phyloP scores from a whole-genome alignment of 2,888 invertebrate genomes.

The Drosophila eohydei region DNA sequence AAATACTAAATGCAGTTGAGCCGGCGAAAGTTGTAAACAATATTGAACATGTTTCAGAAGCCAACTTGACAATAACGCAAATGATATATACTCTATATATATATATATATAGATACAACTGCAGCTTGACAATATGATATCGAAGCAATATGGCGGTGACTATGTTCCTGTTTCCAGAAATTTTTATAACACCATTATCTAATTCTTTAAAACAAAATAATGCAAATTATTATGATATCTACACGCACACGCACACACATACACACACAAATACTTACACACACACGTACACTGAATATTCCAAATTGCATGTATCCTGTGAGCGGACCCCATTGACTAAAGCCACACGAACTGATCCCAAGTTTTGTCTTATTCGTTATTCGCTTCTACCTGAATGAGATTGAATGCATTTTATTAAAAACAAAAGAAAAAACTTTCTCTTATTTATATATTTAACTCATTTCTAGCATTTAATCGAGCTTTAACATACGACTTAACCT shows the following conservation, averaged over 20 bases:
- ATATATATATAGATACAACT: conserved; percentile 24
- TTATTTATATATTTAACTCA: conserved; percentile 14
- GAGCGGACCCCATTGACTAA: conserved; percentile 20
- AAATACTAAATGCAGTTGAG: conserved; percentile 19
- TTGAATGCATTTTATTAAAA: conserved; percentile 9
- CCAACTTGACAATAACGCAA: conserved; percentile 22
- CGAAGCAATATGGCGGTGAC: conserved; percentile 85
- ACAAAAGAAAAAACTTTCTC: not conserved
- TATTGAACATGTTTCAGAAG: conserved; percentile 17
- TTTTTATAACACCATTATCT: conserved; percentile 50
- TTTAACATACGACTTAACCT: conserved; percentile 20
- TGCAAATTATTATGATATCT: conserved; percentile 50
- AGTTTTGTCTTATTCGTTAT: conserved; percentile 21
- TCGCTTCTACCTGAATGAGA: conserved; percentile 24
- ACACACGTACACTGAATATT: conserved; percentile 27
- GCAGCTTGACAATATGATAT: conserved; percentile 73
- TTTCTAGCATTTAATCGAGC: conserved; percentile 30
- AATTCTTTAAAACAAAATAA: conserved; percentile 41
- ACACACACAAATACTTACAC: conserved; percentile 12
- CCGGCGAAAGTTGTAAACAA: conserved; percentile 11
- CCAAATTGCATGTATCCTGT: conserved; percentile 44
- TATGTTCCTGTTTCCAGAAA: conserved; percentile 76
- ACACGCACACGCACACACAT: conserved; percentile 31
- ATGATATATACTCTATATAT: conserved; percentile 5
- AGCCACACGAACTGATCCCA: conserved; percentile 24